These are phyloP conservation scores for Trachythela sp. DNA, from an alignment of 64 coral and sea anemone species.

Conservation along the genomic window DNA sequence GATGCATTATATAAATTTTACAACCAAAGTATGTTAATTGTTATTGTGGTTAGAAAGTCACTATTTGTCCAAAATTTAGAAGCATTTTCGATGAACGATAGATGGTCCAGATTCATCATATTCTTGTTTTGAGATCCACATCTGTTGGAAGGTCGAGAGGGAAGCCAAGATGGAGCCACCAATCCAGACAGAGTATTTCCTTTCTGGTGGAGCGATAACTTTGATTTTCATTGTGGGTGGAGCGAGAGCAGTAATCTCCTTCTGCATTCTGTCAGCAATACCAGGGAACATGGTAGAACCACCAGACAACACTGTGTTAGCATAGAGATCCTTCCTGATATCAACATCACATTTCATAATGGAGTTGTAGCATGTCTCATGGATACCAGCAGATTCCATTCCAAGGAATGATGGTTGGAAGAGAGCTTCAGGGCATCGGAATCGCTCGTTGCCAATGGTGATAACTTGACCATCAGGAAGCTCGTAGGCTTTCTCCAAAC, in stretches of 20 bases:
- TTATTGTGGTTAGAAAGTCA: neutral
- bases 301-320: constrained; percentile 13
- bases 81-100: constrained; percentile 8
- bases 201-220: no score
- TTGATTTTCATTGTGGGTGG: neutral
- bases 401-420: constrained; percentile 15
- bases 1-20: neutral
- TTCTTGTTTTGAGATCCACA: constrained; percentile 29
- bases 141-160: constrained; percentile 24
- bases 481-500: neutral
- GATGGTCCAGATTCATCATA: constrained; percentile 23
- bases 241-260: neutral
- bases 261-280: constrained; percentile 12
- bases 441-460: constrained; percentile 16
- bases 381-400: constrained; percentile 16
- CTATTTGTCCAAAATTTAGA: neutral
- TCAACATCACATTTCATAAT: constrained; percentile 23
- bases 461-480: constrained; percentile 11
- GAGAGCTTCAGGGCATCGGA: constrained; percentile 14
- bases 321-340: neutral
- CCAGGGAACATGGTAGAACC: constrained; percentile 22
- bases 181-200: constrained; percentile 25
- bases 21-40: neutral
- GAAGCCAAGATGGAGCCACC: constrained; percentile 24
- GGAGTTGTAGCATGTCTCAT: constrained; percentile 16